Conservation (phyloP, 2,113 vertebrate genomes). For the Oryzias woworae region DNA sequence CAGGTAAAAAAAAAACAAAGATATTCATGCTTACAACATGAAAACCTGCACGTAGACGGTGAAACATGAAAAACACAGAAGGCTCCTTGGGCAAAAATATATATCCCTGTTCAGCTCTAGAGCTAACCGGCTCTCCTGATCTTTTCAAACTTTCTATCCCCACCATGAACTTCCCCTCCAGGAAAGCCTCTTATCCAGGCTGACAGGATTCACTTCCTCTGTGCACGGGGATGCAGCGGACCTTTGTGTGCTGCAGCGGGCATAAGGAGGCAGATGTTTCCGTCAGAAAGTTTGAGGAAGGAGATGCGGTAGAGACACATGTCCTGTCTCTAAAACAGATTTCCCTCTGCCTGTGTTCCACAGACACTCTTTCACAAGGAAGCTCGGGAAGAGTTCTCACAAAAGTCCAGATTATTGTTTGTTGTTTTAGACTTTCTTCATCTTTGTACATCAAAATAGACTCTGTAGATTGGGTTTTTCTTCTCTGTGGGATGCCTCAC, state of each 20-base stretch:
- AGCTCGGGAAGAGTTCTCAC: slow-evolving; percentile 42
- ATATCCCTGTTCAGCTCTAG: slow-evolving; percentile 45
- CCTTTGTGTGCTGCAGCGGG: slow-evolving; percentile 64
- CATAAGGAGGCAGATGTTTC: slow-evolving; percentile 79
- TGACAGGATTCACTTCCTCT: slow-evolving; percentile 79
- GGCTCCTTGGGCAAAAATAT: slow-evolving; percentile 38
- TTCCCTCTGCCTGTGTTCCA: slow-evolving; percentile 32
- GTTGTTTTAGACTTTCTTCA: slow-evolving; percentile 46
- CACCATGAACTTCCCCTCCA: slow-evolving; percentile 51
- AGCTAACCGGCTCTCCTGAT: slow-evolving; percentile 53
- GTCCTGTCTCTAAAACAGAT: slow-evolving; percentile 70
- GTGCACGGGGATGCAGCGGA: slow-evolving; percentile 36
- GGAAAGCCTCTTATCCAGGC: slow-evolving; percentile 66
- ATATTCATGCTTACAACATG: slow-evolving; percentile 23
- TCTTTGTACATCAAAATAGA: slow-evolving; percentile 34
- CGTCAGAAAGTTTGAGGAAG: slow-evolving; percentile 72
- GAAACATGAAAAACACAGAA: slow-evolving; percentile 3
- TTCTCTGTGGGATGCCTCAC: slow-evolving; percentile 50
- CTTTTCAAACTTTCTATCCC: slow-evolving; percentile 56
- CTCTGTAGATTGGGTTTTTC: slow-evolving; percentile 35
- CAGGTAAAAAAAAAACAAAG: slow-evolving; percentile 20
- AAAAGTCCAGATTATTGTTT: slow-evolving; percentile 33
- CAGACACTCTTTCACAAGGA: slow-evolving; percentile 24
- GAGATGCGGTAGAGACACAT: slow-evolving; percentile 60
- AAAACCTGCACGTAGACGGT: slow-evolving; percentile 14